phyloP scores from a whole-genome alignment of 2,113 vertebrate genomes.

The Orientallactaga bullata region DNA sequence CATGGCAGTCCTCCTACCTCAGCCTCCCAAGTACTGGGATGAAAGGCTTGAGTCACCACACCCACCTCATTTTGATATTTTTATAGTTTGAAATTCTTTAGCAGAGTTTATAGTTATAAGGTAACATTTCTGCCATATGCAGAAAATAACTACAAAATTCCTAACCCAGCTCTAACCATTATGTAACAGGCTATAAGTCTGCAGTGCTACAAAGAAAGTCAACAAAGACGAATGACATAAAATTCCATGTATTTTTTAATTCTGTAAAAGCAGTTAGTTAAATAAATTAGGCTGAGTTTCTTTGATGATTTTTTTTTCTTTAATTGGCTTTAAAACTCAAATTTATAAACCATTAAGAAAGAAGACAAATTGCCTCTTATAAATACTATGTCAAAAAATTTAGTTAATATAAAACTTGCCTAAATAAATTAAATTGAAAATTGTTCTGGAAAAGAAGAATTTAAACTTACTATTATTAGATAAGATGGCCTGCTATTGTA shows the following conservation, averaged over 20 bases:
- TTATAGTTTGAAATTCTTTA: neutral
- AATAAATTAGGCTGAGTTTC: slow-evolving; percentile 62
- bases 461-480: slow-evolving; percentile 55
- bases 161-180: neutral
- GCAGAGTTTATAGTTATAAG: neutral
- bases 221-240: slow-evolving; percentile 56
- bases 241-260: slow-evolving; percentile 39
- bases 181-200: neutral
- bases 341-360: slow-evolving; percentile 72
- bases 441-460: slow-evolving; percentile 13
- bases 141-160: neutral
- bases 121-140: neutral
- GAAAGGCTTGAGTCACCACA: no score
- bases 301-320: slow-evolving; percentile 42
- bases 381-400: slow-evolving; percentile 58
- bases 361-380: slow-evolving; percentile 59
- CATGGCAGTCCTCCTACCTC: no score
- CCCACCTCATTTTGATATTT: neutral
- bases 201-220: neutral
- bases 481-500: slow-evolving; percentile 37
- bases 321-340: slow-evolving; percentile 73
- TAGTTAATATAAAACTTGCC: slow-evolving; percentile 40
- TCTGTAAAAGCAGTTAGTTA: slow-evolving; percentile 40
- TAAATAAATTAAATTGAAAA: slow-evolving; percentile 64
- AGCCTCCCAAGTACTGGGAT: no score